phyloP scores from a whole-genome alignment of 1,140 invertebrate species.

The Coenobita brevimanus region DNA sequence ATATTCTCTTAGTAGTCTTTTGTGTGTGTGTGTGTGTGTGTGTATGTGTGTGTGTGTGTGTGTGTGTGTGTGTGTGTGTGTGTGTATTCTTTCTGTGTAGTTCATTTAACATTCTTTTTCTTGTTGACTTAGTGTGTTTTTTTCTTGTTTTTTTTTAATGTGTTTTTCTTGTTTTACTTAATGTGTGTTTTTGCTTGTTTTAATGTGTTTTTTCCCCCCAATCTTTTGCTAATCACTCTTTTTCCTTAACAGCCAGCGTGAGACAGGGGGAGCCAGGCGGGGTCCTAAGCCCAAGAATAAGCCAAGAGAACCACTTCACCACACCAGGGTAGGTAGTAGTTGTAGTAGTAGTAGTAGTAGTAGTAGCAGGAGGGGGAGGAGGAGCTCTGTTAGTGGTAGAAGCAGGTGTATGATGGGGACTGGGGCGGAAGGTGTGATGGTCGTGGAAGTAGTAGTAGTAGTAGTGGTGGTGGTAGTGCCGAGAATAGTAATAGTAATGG shows the following conservation, averaged over 20 bases:
- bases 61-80: constrained; percentile 10
- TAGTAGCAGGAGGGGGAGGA: not conserved
- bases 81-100: not conserved
- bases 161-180: not conserved
- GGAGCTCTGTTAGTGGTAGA: not conserved
- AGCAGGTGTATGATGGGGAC: not conserved
- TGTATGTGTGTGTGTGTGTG: constrained; percentile 6
- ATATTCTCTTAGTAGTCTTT: too few relatives aligned
- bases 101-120: not conserved
- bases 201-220: constrained; percentile 2
- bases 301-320: not conserved
- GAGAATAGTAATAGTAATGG: not conserved
- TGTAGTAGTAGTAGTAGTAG: not conserved
- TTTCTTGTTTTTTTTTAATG: not conserved
- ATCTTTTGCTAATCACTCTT: too few relatives aligned
- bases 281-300: constrained; percentile 46
- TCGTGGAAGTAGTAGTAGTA: not conserved
- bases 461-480: not conserved
- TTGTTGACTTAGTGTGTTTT: not conserved
- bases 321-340: not conserved
- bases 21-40: too few relatives aligned
- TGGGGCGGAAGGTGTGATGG: not conserved
- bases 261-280: constrained; percentile 28
- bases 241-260: constrained; percentile 39
- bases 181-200: not conserved